Conservation (phyloP, 2,113 vertebrate genomes). For the Microtus richardsoni region DNA sequence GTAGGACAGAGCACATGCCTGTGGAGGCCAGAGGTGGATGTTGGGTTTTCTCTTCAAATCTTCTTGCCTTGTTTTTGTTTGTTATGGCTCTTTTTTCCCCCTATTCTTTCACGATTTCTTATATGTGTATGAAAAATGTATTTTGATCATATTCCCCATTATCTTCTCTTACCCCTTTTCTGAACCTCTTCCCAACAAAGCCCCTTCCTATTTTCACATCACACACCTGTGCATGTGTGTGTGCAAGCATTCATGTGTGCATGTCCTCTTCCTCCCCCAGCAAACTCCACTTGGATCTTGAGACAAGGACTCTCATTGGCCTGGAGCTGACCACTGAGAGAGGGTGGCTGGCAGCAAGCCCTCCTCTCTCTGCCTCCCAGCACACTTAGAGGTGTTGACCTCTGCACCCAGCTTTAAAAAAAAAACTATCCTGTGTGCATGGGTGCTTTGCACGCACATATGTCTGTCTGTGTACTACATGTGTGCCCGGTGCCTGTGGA, state of each 20-base stretch:
- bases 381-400: not conserved
- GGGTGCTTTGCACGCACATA: not conserved
- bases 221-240: not conserved
- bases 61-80: not conserved
- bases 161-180: not conserved
- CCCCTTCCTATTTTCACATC: not conserved
- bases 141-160: not conserved
- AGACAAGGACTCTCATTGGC: not conserved
- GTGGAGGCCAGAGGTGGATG: not conserved
- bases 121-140: no score
- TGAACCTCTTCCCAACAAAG: not conserved
- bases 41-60: not conserved
- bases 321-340: not conserved
- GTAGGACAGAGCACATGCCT: no score
- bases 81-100: not conserved
- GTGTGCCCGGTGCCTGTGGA: not conserved
- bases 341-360: not conserved
- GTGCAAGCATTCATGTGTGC: no score
- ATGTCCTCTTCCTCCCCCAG: not conserved
- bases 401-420: not conserved
- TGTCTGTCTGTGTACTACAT: not conserved
- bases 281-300: not conserved
- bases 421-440: not conserved
- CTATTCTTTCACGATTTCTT: not conserved
- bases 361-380: not conserved